Conservation (phyloP, 2,113 vertebrate genomes). For the Amphiprion ocellaris region DNA sequence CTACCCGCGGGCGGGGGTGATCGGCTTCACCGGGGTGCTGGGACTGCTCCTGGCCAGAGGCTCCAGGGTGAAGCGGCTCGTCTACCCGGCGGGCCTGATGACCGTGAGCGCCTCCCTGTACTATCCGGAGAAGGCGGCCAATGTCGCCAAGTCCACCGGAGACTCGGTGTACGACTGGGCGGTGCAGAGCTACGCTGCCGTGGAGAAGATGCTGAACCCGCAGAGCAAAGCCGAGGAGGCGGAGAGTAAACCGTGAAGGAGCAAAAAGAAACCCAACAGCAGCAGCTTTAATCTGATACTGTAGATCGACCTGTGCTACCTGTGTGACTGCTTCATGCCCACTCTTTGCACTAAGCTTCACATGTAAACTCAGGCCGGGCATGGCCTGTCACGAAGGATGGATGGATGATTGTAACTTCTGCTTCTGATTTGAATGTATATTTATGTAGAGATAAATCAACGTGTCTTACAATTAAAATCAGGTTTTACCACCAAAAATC, state of each 20-base stretch:
- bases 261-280: conserved; percentile 18
- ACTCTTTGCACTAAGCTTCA: conserved; percentile 65
- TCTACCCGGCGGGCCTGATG: conserved; percentile 90
- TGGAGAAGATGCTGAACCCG: conserved; percentile 71
- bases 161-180: conserved; percentile 75
- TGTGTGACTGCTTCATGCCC: conserved; percentile 19
- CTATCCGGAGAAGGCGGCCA: conserved; percentile 90
- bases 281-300: not conserved
- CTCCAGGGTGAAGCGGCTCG: conserved; percentile 89
- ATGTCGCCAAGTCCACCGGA: conserved; percentile 81
- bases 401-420: not conserved
- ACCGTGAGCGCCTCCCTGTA: conserved; percentile 88
- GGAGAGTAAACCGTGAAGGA: not conserved
- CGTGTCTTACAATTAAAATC: conserved; percentile 12
- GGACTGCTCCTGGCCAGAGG: conserved; percentile 92
- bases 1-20: conserved; percentile 94
- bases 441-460: conserved; percentile 55
- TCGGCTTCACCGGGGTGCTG: conserved; percentile 91
- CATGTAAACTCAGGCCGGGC: conserved; percentile 60
- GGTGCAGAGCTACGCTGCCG: conserved; percentile 73
- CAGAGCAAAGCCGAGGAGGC: not conserved
- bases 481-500: not conserved
- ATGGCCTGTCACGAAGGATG: conserved; percentile 17
- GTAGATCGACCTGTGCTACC: not conserved
- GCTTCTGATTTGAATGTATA: conserved; percentile 65